Conservation (phyloP, 2,113 vertebrate species). For the Passer domesticus region DNA sequence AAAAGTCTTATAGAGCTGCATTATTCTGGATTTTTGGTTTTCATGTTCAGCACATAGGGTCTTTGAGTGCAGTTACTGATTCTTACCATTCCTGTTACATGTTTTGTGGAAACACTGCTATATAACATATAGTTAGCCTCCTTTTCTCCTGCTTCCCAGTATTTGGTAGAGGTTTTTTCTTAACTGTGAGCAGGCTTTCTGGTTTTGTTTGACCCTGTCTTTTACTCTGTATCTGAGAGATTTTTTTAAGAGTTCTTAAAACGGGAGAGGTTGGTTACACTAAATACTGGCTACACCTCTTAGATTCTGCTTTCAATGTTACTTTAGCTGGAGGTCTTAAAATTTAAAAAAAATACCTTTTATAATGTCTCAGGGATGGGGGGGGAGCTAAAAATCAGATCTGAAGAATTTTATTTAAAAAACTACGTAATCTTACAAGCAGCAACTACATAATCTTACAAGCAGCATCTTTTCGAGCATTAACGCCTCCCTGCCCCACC, state of each 20-base stretch:
- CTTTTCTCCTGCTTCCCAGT: neutral
- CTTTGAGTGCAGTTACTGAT: neutral
- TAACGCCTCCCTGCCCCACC: neutral
- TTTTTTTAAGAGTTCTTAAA: neutral
- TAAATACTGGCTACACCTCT: neutral
- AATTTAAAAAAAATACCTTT: neutral
- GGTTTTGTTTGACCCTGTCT: neutral
- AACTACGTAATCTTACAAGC: neutral
- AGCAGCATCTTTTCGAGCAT: neutral
- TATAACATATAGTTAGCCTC: neutral
- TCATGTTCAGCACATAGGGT: neutral
- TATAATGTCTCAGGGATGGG: accelerated
- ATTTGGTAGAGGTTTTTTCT: neutral
- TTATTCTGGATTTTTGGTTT: neutral
- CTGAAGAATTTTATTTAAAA: neutral
- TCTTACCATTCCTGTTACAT: neutral
- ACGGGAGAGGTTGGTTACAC: neutral
- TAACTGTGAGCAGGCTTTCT: neutral
- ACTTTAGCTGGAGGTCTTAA: neutral
- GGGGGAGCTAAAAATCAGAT: neutral
- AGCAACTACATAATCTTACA: neutral
- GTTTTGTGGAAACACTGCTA: neutral
- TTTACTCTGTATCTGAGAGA: neutral
- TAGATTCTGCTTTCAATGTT: neutral
- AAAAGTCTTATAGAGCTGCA: neutral